A percentile compares a stretch with the other conserved stretches of the same genome.
Evolutionary conservation across 1,140 invertebrate genomes (phyloP).

Genomic region (Plutomurus gul): DNA sequence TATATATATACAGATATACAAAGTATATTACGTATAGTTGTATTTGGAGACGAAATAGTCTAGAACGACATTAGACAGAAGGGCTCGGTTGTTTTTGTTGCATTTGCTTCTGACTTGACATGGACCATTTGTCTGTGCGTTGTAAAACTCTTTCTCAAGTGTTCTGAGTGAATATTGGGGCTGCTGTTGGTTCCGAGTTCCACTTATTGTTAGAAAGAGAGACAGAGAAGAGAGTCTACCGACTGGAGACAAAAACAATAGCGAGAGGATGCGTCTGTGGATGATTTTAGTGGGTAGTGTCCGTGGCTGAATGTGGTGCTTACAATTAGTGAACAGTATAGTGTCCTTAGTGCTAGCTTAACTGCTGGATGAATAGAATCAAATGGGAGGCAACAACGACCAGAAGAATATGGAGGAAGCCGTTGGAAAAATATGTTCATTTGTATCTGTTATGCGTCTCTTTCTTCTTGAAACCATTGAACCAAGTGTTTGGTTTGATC

Average conservation of each 20-base stretch:
- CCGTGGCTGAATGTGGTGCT: not conserved
- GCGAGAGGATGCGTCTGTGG: not conserved
- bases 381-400: conserved; percentile 10
- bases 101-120: conserved; percentile 19
- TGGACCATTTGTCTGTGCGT: conserved; percentile 1
- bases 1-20: no score
- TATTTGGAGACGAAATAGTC: conserved; percentile 10
- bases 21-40: not conserved
- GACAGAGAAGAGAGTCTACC: no score
- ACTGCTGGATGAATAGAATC: conserved; percentile 24
- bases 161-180: not conserved
- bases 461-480: conserved; percentile 2
- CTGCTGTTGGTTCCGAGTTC: no score
- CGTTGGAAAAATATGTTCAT: conserved; percentile 27
- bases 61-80: conserved; percentile 18
- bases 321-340: conserved; percentile 7
- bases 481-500: conserved; percentile 7
- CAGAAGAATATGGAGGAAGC: not conserved
- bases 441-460: not conserved
- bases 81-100: conserved; percentile 17
- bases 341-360: not conserved
- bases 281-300: conserved; percentile 19
- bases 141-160: not conserved
- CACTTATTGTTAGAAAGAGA: no score
- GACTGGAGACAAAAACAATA: no score